Conservation (phyloP, 2,113 vertebrate species). For the Pavo muticus region DNA sequence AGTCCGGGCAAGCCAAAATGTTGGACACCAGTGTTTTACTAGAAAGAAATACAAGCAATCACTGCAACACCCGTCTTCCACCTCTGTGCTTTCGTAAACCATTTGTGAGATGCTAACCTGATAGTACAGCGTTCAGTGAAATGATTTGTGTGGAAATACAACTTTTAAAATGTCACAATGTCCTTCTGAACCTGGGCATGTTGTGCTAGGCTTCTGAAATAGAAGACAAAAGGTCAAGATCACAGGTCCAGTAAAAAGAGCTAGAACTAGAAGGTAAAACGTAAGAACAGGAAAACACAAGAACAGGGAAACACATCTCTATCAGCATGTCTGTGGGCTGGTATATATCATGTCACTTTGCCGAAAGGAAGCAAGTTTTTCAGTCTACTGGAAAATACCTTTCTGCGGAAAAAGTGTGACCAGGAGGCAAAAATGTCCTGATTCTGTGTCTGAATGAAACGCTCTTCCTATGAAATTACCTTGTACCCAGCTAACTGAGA, state of each 20-base stretch:
- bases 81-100: not conserved
- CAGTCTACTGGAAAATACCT: not conserved
- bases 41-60: fast-evolving
- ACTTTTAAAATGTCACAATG: not conserved
- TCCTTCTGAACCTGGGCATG: not conserved
- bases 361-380: not conserved
- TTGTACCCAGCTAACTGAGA: not conserved
- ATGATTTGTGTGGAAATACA: not conserved
- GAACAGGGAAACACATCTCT: not conserved
- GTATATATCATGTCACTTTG: not conserved
- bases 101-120: fast-evolving
- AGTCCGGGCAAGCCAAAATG: no score
- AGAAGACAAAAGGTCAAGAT: not conserved
- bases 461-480: not conserved
- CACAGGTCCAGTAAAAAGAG: not conserved
- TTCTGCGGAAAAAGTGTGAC: not conserved
- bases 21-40: no score
- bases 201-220: not conserved
- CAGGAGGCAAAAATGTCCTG: not conserved
- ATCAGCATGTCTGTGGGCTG: not conserved
- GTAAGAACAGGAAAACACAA: not conserved
- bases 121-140: not conserved
- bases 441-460: not conserved
- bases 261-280: not conserved
- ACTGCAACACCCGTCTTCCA: fast-evolving